Evolutionary conservation across 2,113 vertebrate species (phyloP), one percentile per base, ranked within the genome.

Genomic region (Corythoichthys intestinalis): DNA sequence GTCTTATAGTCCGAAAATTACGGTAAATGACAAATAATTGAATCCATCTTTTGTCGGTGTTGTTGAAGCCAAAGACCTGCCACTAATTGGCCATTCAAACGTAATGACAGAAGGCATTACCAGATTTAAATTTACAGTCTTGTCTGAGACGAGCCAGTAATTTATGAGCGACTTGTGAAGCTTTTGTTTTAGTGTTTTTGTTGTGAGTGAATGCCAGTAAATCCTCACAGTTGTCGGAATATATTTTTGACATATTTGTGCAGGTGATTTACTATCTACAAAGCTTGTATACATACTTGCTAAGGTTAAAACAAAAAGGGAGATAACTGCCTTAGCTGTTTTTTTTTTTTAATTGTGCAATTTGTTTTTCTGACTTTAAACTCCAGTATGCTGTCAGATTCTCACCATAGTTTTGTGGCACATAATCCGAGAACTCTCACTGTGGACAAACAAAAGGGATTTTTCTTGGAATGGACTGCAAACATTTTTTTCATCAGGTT

Each of bases 331-430:
- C 53, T 49, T 2, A 35, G 20, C 44, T 96, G 84, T 66, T 90
- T 85, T 85, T 91, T 83, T 85, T 77, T 56, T 81, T 90, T 44
- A 28, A 28, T 28, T 28, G 20, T 28, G 20, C 20, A 28, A 28
- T 44, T 44, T 44, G 41, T 44, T 44, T 44, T 44, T 44, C 76
- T 90, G 88, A 64, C 63, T 54, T 69, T 90, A 91, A 86, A 20
- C 11, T 34, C 28, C 34, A 28, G 41, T 7, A 44, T 41, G 20
- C 20, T 41, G 39, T 54, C 11, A 4, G 11, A 57, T 65, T 60
- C 37, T 28, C 12, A 72, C 67, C 56, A 73, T 69, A 65, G 66
- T 87, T 84, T 76, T 68, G 66, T 81, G 89, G 90, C 89, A 90
- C 89, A 90, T 91, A 91, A 78, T 80, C 60, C 61, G 72, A 85